Evolutionary conservation across 2,888 invertebrate genomes (phyloP).

Genomic region (Papilio gigon): DNA sequence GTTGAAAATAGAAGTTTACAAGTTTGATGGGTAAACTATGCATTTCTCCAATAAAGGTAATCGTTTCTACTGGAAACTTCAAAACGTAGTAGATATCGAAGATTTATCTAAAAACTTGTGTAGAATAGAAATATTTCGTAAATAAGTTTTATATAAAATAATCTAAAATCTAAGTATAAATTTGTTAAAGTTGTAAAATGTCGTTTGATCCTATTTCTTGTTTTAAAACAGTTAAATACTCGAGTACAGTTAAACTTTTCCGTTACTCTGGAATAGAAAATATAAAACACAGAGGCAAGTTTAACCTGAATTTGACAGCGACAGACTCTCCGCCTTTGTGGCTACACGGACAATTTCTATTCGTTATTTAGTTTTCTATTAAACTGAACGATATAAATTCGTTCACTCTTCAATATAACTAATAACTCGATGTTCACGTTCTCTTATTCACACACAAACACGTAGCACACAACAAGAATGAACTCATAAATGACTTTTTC

Average conservation of each 20-base stretch:
- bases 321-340: slow-evolving; percentile 55
- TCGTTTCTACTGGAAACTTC: neutral
- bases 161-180: neutral
- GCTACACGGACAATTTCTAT: slow-evolving; percentile 49
- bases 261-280: slow-evolving; percentile 55
- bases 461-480: slow-evolving; percentile 31
- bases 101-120: neutral
- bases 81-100: neutral
- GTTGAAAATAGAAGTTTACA: slow-evolving; percentile 21
- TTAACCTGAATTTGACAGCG: slow-evolving; percentile 72
- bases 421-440: slow-evolving; percentile 16
- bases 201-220: slow-evolving; percentile 9
- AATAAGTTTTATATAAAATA: neutral
- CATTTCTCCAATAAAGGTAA: neutral
- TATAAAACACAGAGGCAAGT: slow-evolving; percentile 61
- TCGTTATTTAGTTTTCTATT: slow-evolving; percentile 48
- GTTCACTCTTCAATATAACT: slow-evolving; percentile 28
- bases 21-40: neutral
- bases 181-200: neutral
- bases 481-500: slow-evolving; percentile 14
- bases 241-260: slow-evolving; percentile 40
- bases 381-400: slow-evolving; percentile 25
- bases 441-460: slow-evolving; percentile 43
- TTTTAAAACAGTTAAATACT: slow-evolving; percentile 38
- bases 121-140: neutral